Conservation (phyloP, 2,888 invertebrate genomes). For the Artemia sinica region DNA sequence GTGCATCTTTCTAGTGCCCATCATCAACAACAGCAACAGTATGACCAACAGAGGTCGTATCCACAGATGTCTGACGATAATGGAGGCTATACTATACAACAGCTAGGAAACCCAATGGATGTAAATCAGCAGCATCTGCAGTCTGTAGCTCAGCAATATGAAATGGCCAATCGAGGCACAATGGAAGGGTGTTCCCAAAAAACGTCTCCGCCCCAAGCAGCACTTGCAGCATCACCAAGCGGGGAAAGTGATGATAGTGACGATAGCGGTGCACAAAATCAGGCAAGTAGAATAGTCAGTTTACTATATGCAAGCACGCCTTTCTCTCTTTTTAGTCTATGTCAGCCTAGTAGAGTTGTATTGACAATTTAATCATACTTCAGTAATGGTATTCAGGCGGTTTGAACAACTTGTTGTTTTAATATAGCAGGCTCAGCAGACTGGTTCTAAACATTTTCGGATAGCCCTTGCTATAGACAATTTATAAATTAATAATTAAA, state of each 20-base stretch:
- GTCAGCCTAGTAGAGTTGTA: no score
- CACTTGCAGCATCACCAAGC: slow-evolving; percentile 3
- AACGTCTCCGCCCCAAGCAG: not conserved
- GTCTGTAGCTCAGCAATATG: slow-evolving; percentile 37
- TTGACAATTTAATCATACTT: no score
- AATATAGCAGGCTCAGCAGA: no score
- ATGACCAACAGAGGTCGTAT: slow-evolving; percentile 17
- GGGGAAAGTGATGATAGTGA: slow-evolving; percentile 12
- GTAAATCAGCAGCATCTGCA: slow-evolving; percentile 32
- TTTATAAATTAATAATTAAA: no score
- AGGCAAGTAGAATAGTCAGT: not conserved
- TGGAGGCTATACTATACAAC: slow-evolving; percentile 16
- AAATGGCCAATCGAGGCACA: not conserved
- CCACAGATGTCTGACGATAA: slow-evolving; percentile 3
- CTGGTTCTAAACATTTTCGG: no score
- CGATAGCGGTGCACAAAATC: not conserved
- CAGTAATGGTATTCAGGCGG: no score
- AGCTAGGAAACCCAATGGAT: slow-evolving; percentile 17
- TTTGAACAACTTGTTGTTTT: no score
- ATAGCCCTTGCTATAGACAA: no score
- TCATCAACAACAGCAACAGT: slow-evolving; percentile 30
- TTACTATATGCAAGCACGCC: no score
- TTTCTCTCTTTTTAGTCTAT: no score
- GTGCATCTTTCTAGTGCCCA: slow-evolving; percentile 30
- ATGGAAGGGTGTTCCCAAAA: not conserved